Conservation (phyloP, 92 coral and sea anemone species). For the Palythoa grandis region DNA sequence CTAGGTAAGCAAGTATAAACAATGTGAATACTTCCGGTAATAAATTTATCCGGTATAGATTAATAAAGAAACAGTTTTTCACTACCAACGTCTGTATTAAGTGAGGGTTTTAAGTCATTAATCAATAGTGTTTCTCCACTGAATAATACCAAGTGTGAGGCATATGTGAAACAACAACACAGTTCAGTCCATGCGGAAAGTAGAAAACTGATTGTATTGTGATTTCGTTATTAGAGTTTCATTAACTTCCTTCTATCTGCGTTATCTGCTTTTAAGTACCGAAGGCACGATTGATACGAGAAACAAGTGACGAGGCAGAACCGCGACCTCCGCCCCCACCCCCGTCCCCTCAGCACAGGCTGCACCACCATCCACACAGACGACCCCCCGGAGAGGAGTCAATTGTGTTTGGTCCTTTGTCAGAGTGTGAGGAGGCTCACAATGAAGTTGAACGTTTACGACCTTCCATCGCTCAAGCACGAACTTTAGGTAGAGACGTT, state of each 20-base stretch:
- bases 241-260: neutral
- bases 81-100: no score
- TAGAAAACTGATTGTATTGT: no score
- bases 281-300: constrained; percentile 8
- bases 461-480: neutral
- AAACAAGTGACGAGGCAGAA: constrained; percentile 46
- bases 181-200: no score
- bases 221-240: no score
- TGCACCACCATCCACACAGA: constrained; percentile 53
- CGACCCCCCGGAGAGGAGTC: constrained; percentile 72
- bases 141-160: no score
- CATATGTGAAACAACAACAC: no score
- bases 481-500: neutral
- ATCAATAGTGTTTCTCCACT: no score
- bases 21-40: no score
- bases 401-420: constrained; percentile 58
- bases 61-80: no score
- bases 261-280: neutral
- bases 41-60: no score
- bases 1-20: no score
- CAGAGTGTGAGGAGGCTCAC: constrained; percentile 65
- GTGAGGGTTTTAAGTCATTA: no score
- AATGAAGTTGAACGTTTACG: neutral
- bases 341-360: constrained; percentile 50
- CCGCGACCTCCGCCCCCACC: constrained; percentile 66